Evolutionary conservation across 2,888 invertebrate species (phyloP).

Genomic region (Aspidapion aeneum): DNA sequence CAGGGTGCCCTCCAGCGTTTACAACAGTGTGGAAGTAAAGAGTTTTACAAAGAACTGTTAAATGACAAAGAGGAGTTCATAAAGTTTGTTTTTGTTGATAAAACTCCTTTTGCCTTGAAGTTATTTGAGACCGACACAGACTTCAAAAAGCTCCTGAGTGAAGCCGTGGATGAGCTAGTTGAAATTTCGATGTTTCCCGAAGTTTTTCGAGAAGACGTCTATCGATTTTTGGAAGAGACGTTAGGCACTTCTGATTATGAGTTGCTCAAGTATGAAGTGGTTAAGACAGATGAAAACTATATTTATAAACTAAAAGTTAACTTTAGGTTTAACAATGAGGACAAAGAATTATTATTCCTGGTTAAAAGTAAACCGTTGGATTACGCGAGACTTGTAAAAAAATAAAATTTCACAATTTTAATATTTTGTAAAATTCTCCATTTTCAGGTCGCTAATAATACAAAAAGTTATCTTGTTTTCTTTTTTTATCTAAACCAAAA

Average conservation of each 20-base stretch:
- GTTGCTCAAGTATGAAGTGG: slow-evolving; percentile 13
- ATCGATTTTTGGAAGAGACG: slow-evolving; percentile 28
- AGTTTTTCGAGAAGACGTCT: slow-evolving; percentile 31
- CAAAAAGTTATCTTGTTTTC: too few species aligned
- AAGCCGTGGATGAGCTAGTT: slow-evolving; percentile 20
- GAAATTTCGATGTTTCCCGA: slow-evolving; percentile 17
- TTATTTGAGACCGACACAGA: slow-evolving; percentile 19
- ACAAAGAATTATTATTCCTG: slow-evolving; percentile 2
- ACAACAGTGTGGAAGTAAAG: slow-evolving; percentile 21
- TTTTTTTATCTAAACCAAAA: too few species aligned
- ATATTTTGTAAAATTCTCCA: too few species aligned
- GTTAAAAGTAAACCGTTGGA: slow-evolving; percentile 12
- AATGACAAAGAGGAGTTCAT: slow-evolving; percentile 18
- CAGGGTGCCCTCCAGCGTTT: slow-evolving; percentile 18
- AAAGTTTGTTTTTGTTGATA: slow-evolving; percentile 23
- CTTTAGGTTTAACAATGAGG: not conserved
- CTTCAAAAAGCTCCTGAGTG: slow-evolving; percentile 17
- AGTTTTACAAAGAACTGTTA: slow-evolving; percentile 18
- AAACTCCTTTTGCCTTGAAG: slow-evolving; percentile 21
- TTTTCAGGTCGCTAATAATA: too few species aligned
- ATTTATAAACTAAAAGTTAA: slow-evolving; percentile 7
- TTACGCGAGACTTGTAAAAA: slow-evolving; percentile 11
- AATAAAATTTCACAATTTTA: not conserved
- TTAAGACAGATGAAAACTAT: not conserved
- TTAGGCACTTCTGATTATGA: slow-evolving; percentile 25